A percentile compares a stretch with the other conserved stretches of the same genome.
Conservation (phyloP, 2,888 invertebrate genomes). For the Xestobium rufovillosum region DNA sequence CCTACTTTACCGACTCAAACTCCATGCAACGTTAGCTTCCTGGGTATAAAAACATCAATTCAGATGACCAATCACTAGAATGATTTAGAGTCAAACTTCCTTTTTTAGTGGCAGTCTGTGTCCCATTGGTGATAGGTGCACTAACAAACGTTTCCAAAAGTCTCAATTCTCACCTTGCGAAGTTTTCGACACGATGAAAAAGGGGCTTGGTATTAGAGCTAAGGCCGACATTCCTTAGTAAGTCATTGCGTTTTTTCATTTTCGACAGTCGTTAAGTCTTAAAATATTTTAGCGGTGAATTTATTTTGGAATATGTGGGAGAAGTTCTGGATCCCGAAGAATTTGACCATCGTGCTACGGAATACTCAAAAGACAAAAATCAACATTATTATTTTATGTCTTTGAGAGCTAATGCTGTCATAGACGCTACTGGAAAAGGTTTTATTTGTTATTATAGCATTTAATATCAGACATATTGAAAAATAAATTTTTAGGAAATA, state of each 20-base stretch:
- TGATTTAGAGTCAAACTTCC: no score
- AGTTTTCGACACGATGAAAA: slow-evolving; percentile 86
- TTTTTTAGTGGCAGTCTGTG: slow-evolving; percentile 75
- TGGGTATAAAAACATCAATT: no score
- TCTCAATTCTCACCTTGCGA: slow-evolving; percentile 76
- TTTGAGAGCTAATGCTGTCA: slow-evolving; percentile 83
- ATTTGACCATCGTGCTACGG: slow-evolving; percentile 79
- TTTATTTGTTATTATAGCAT: background rate
- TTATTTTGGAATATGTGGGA: slow-evolving; percentile 97
- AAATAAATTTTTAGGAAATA: slow-evolving; percentile 65
- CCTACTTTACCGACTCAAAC: no score
- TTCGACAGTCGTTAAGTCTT: slow-evolving; percentile 6
- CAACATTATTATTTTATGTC: slow-evolving; percentile 98
- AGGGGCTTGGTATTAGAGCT: slow-evolving; percentile 90
- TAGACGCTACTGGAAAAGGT: slow-evolving; percentile 91
- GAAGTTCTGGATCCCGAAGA: slow-evolving; percentile 89
- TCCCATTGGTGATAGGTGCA: slow-evolving; percentile 81
- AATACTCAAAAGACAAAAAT: slow-evolving; percentile 84
- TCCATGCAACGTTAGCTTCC: no score
- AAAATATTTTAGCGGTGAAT: slow-evolving; percentile 63
- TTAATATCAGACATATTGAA: slow-evolving; percentile 4
- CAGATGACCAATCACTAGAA: no score
- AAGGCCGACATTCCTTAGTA: slow-evolving; percentile 64
- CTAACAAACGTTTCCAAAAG: slow-evolving; percentile 90
- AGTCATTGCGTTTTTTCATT: slow-evolving; percentile 35